phyloP scores from a whole-genome alignment of 2,797 vertebrate species.

The Parambassis ranga region DNA sequence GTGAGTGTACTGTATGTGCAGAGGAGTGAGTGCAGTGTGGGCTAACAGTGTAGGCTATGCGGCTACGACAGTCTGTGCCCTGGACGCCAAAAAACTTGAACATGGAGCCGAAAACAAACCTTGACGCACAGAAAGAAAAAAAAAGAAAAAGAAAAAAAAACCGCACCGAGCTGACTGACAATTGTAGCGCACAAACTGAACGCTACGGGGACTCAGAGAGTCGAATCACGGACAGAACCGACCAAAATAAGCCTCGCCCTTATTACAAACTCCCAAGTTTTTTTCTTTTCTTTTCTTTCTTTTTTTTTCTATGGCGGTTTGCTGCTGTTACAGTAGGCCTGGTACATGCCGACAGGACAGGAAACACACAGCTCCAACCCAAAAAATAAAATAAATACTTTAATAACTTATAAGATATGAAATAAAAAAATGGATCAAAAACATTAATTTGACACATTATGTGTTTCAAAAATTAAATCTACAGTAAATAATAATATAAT shows the following conservation, averaged over 20 bases:
- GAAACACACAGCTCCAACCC: constrained; percentile 8
- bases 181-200: constrained; percentile 45
- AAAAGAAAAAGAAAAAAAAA: not conserved
- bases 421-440: too few relatives aligned
- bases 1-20: not conserved
- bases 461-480: too few relatives aligned
- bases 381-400: too few relatives aligned
- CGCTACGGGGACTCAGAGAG: constrained; percentile 61
- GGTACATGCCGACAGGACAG: constrained; percentile 24
- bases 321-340: constrained; percentile 35
- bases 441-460: too few relatives aligned
- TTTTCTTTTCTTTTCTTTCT: constrained; percentile 10
- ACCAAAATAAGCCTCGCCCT: constrained; percentile 68
- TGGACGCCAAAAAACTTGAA: constrained; percentile 57
- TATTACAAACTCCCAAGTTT: constrained; percentile 51
- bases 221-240: constrained; percentile 36
- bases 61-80: not conserved
- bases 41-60: not conserved
- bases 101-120: constrained; percentile 52
- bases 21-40: not conserved
- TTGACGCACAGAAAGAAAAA: too few relatives aligned
- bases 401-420: too few relatives aligned
- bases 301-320: constrained; percentile 29
- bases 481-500: too few relatives aligned
- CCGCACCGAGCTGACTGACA: constrained; percentile 21